Percentiles rank a stretch among this genome's conserved stretches.
phyloP scores from a whole-genome alignment of 2,888 invertebrate species.

The Latheticus oryzae region DNA sequence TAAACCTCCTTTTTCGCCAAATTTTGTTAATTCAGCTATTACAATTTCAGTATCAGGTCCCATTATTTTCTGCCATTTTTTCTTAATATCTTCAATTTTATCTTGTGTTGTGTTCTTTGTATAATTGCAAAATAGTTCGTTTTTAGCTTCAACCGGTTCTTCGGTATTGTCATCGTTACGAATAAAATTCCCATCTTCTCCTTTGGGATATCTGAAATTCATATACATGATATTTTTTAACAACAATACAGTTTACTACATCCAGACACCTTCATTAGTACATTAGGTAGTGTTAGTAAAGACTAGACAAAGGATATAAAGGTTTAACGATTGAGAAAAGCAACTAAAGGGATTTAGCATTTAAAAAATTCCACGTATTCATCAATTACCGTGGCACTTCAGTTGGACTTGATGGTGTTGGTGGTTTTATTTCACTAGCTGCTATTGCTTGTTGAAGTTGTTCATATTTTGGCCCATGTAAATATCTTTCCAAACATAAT shows the following conservation, averaged over 20 bases:
- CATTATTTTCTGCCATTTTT: constrained; percentile 86
- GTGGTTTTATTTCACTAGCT: constrained; percentile 78
- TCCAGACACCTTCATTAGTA: constrained; percentile 55
- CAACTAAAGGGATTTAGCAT: constrained; percentile 57
- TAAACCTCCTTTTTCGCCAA: constrained; percentile 90
- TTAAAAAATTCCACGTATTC: constrained; percentile 48
- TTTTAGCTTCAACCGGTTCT: constrained; percentile 59
- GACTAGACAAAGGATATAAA: constrained; percentile 48
- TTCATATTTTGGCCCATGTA: constrained; percentile 90
- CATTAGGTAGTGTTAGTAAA: constrained; percentile 47
- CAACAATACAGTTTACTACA: constrained; percentile 46
- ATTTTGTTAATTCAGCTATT: constrained; percentile 86
- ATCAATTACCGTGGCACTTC: constrained; percentile 69
- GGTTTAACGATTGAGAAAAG: constrained; percentile 47
- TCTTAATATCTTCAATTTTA: constrained; percentile 74
- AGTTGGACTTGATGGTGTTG: constrained; percentile 67
- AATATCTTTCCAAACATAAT: constrained; percentile 88
- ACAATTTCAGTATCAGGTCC: constrained; percentile 81
- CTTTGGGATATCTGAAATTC: constrained; percentile 65
- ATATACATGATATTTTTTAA: constrained; percentile 57
- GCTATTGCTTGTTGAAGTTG: constrained; percentile 89
- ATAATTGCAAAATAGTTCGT: constrained; percentile 57
- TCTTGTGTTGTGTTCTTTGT: constrained; percentile 52
- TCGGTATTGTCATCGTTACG: constrained; percentile 54
- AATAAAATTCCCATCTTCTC: constrained; percentile 60